Evolutionary conservation across 1,140 invertebrate genomes (phyloP), one percentile per base, ranked within the genome.

Genomic region (Drosophila miranda): DNA sequence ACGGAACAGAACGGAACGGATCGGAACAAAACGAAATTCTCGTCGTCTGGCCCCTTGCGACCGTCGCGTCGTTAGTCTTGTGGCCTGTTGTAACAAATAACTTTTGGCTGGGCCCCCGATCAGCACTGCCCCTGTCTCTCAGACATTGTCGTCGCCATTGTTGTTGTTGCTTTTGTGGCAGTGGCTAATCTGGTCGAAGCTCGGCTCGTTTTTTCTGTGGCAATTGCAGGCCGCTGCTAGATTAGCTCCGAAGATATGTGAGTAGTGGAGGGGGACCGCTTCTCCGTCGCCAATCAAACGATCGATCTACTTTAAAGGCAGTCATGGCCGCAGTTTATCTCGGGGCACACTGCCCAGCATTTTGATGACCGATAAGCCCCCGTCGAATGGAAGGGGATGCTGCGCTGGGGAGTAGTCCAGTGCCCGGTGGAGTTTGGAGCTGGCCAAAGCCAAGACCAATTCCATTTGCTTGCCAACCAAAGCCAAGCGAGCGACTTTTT

Each of bases 71-170:
- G 42, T 56, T 54, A 66, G 73, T 61, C 56, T 70, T 70, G 73
- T 82, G 79, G 82, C 34, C 79, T 83, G 70, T 63, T 83, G 63
- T 79, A 83, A 82, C 79, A 82, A 82, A 83, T 82, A 83, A 75
- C 79, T 82, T 69, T 83, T 66, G 49, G 26, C 52, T 70, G 54
- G 46, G 62, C 28, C 41, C 16, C 16, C 34, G 3, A 49, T 42
- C 23, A 51, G 42, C 23, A 14, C n/a, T 19, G 9, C 16, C 9
- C 9, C 21, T 14, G n/a, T 53, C 16, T 43, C 14, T 21, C 30
- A 62, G 50, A 49, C 50, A 70, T 66, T 75, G 78, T 82, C 78
- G 78, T 75, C 79, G 77, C 66, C 71, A 74, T 63, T 62, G 76
- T 78, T 66, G 64, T 53, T 57, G 79, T 38, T 38, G 11, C 11